These are phyloP conservation scores for Marmota flaviventris DNA, from an alignment of 2,113 vertebrate species.

Conservation along the genomic window DNA sequence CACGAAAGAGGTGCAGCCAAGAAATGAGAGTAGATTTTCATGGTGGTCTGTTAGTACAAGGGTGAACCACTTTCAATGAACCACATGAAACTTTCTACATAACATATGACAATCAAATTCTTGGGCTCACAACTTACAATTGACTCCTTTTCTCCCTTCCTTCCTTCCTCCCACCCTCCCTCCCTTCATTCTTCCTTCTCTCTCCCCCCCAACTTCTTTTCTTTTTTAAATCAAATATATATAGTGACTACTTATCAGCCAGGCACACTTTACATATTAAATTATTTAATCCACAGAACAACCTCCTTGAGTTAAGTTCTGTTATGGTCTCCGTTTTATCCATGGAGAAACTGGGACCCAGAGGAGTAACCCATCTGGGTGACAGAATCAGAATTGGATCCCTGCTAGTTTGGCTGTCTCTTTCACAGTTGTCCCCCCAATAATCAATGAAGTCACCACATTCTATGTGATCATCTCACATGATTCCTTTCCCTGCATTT, in stretches of 20 bases:
- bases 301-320: not conserved
- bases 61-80: not conserved
- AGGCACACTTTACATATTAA: not conserved
- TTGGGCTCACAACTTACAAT: not conserved
- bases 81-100: not conserved
- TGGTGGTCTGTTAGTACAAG: not conserved
- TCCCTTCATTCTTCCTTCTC: not conserved
- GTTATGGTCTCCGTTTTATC: not conserved
- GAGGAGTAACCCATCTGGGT: not conserved
- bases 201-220: not conserved
- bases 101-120: not conserved
- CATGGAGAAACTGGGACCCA: not conserved
- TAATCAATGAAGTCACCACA: not conserved
- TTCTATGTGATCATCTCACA: not conserved
- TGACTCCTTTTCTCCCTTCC: not conserved
- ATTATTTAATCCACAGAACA: conserved; percentile 47
- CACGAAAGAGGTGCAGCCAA: not conserved
- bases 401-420: not conserved
- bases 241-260: not conserved
- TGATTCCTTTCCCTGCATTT: not conserved
- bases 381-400: not conserved
- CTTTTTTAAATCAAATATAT: not conserved
- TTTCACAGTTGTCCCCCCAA: not conserved
- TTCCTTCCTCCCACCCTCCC: not conserved
- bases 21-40: not conserved